These are phyloP conservation scores for Amphipyra berbera DNA, from an alignment of 2,888 invertebrate genomes.

Conservation along the genomic window DNA sequence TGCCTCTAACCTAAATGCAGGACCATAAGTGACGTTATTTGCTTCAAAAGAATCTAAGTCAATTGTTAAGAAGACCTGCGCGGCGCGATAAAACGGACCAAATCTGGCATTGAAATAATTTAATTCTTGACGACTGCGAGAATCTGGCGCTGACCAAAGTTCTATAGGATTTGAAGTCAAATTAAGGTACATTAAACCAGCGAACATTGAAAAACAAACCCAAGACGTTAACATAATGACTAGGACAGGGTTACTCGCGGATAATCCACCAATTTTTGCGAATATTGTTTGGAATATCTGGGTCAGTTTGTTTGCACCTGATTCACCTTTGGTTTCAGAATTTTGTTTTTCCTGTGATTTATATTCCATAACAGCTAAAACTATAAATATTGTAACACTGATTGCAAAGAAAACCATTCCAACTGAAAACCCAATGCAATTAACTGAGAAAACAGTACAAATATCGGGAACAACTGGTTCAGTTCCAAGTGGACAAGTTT, in stretches of 20 bases:
- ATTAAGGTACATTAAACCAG: conserved; percentile 92
- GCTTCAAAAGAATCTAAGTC: conserved; percentile 81
- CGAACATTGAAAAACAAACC: conserved; percentile 89
- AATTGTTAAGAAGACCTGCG: conserved; percentile 96
- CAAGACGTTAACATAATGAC: conserved; percentile 91
- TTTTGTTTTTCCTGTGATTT: conserved; percentile 52
- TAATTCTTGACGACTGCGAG: conserved; percentile 95
- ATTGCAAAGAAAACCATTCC: conserved; percentile 89
- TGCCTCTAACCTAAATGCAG: conserved; percentile 94
- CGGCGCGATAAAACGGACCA: conserved; percentile 96
- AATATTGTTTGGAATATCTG: conserved; percentile 74
- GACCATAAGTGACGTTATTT: conserved; percentile 91
- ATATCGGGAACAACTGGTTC: conserved; percentile 79
- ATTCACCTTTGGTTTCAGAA: conserved; percentile 32
- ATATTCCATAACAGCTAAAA: conserved; percentile 66
- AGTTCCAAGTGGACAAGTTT: conserved; percentile 89
- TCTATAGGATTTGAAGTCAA: conserved; percentile 97
- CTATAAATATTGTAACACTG: conserved; percentile 72
- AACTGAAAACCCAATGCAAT: conserved; percentile 91
- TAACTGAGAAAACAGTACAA: conserved; percentile 90
- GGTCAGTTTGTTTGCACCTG: conserved; percentile 63
- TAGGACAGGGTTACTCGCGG: conserved; percentile 92
- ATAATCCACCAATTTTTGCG: conserved; percentile 84
- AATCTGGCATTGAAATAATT: conserved; percentile 96
- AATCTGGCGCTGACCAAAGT: conserved; percentile 96